These are phyloP conservation scores for Labroides dimidiatus DNA, from an alignment of 2,797 vertebrate species.

Conservation along the genomic window DNA sequence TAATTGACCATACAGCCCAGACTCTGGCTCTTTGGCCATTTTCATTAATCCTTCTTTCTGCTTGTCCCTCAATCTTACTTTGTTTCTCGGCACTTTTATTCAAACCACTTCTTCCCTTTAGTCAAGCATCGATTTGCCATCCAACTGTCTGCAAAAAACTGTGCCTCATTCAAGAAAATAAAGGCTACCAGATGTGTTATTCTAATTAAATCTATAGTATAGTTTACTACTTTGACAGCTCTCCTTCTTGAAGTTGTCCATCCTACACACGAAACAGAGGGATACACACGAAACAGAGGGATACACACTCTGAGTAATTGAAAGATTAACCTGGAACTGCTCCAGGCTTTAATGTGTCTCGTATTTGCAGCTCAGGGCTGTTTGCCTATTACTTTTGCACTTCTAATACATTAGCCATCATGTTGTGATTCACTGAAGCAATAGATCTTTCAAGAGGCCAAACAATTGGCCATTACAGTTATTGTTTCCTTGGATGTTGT, in stretches of 20 bases:
- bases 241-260: slow-evolving; percentile 78
- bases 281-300: slow-evolving; percentile 78
- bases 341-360: slow-evolving; percentile 82
- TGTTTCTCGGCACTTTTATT: slow-evolving; percentile 50
- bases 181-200: slow-evolving; percentile 82
- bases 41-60: slow-evolving; percentile 30
- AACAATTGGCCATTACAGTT: slow-evolving; percentile 70
- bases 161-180: slow-evolving; percentile 53
- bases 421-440: slow-evolving; percentile 67
- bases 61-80: slow-evolving; percentile 45
- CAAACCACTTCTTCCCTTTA: slow-evolving; percentile 59
- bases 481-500: slow-evolving; percentile 65
- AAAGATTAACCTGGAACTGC: slow-evolving; percentile 83
- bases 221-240: slow-evolving; percentile 83
- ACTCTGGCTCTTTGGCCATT: slow-evolving; percentile 19
- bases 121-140: slow-evolving; percentile 68
- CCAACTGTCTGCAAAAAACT: slow-evolving; percentile 49
- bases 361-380: slow-evolving; percentile 75
- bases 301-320: slow-evolving; percentile 86
- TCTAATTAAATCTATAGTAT: slow-evolving; percentile 88
- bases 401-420: slow-evolving; percentile 74
- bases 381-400: slow-evolving; percentile 79
- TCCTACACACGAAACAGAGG: slow-evolving; percentile 75
- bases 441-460: slow-evolving; percentile 68
- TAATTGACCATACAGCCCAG: slow-evolving; percentile 12